Evolutionary conservation across 2,113 vertebrate species (phyloP).

Genomic region (Sisor rabdophorus): DNA sequence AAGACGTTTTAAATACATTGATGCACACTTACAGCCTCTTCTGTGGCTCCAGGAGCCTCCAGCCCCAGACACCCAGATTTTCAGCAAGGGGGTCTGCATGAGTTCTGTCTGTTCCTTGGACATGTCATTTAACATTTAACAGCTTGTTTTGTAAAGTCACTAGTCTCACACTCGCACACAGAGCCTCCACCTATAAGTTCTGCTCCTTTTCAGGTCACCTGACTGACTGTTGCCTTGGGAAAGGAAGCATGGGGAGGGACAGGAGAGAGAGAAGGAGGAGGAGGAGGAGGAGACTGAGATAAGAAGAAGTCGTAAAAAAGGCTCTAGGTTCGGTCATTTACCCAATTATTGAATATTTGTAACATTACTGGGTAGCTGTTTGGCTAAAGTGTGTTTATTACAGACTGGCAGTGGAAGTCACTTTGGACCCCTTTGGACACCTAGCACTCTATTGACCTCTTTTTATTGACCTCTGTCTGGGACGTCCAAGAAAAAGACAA

Average conservation of each 20-base stretch:
- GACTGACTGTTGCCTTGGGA: slow-evolving; percentile 63
- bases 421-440: too few species aligned
- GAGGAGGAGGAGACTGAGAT: slow-evolving; percentile 20
- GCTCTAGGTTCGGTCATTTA: background rate
- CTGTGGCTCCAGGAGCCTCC: slow-evolving; percentile 64
- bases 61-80: slow-evolving; percentile 83
- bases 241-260: slow-evolving; percentile 41
- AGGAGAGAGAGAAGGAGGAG: slow-evolving; percentile 18
- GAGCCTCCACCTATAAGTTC: slow-evolving; percentile 12
- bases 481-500: too few species aligned
- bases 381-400: background rate
- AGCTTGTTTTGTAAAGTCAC: background rate
- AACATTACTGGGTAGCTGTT: background rate
- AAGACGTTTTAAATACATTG: background rate
- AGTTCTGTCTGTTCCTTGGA: slow-evolving; percentile 69
- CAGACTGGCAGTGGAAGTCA: background rate
- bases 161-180: slow-evolving; percentile 12
- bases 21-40: slow-evolving; percentile 76
- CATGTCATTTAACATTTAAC: slow-evolving; percentile 37
- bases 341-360: background rate
- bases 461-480: too few species aligned
- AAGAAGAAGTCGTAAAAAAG: background rate
- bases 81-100: slow-evolving; percentile 79
- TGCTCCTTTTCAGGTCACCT: slow-evolving; percentile 58
- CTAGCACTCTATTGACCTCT: too few species aligned